Conservation (phyloP, 2,888 invertebrate species). For the Cenopis cana region DNA sequence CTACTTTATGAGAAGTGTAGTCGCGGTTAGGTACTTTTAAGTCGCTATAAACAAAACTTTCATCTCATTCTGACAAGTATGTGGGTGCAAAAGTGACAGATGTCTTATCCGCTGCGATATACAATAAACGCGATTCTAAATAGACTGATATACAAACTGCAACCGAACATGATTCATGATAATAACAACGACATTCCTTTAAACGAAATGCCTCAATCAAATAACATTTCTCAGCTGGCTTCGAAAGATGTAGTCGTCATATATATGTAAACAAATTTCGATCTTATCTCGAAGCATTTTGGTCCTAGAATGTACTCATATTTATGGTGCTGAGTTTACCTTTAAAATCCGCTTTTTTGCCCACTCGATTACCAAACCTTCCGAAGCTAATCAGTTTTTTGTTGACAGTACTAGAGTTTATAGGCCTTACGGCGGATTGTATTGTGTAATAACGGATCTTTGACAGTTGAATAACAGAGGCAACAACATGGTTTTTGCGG, state of each 20-base stretch:
- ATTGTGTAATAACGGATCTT: conserved; percentile 20
- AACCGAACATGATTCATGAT: conserved; percentile 12
- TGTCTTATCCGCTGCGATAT: background rate
- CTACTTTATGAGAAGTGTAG: too few species aligned
- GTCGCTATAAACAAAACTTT: background rate
- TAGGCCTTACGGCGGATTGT: conserved; percentile 12
- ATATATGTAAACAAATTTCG: too few species aligned
- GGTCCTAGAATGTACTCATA: too few species aligned
- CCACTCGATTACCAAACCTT: conserved; percentile 26
- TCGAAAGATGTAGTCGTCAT: conserved; percentile 3
- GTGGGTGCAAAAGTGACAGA: background rate
- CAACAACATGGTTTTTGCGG: background rate
- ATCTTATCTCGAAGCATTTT: too few species aligned
- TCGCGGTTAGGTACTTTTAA: too few species aligned
- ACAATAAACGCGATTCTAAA: background rate
- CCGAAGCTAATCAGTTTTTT: conserved; percentile 26
- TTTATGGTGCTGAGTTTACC: background rate
- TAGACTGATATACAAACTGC: background rate
- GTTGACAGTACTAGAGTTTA: conserved; percentile 23
- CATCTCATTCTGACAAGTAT: background rate
- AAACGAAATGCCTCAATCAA: background rate
- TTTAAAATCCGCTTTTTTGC: conserved; percentile 27
- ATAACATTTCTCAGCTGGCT: background rate
- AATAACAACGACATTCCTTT: conserved; percentile 7
- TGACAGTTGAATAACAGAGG: background rate